Evolutionary conservation across 2,797 vertebrate genomes (phyloP), one percentile per base, ranked within the genome.

Genomic region (Poecilia wingei): DNA sequence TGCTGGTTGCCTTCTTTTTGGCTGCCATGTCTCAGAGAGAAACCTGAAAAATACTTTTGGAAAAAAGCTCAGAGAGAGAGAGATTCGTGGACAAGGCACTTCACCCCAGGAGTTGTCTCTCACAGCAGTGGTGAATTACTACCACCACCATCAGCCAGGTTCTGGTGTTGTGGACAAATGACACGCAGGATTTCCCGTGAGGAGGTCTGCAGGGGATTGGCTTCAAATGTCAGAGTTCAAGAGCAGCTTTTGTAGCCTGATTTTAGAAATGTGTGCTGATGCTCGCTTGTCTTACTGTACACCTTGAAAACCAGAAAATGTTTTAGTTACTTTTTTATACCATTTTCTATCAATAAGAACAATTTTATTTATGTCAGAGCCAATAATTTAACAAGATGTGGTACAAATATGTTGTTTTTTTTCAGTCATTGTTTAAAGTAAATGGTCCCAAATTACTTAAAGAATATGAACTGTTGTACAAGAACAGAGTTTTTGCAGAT

Each of bases 111-210:
- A 89, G 93, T 86, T 81, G 87, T 86, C 81, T 84, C 84, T 93
- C 95, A 91, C 95, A 96, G 95, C 95, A 93, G 95, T 94, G 93
- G 94, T 92, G 94, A 94, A 95, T 96, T 96, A 96, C 93, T 89
- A 95, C 92, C 85, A 94, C 93, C 87, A 95, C 91, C 93, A 89
- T 95, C 95, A 95, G 93, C 94, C 93, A 94, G 90, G 93, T 94
- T 93, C 93, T 84, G 94, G 93, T 94, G 90, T 91, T 90, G 91
- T 87, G 92, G 93, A 94, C 92, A 95, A 96, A 95, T 94, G 94
- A 96, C 95, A 96, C 88, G 88, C 92, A 95, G 94, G 94, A 95
- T 96, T 95, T 95, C 90, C 92, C 92, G 91, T 95, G 95, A 96
- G 96, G 94, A 95, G 94, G 93, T 93, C 95, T 95, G 94, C 95